Evolutionary conservation across 2,888 invertebrate species (phyloP).

Genomic region (Ormyrus rosae): DNA sequence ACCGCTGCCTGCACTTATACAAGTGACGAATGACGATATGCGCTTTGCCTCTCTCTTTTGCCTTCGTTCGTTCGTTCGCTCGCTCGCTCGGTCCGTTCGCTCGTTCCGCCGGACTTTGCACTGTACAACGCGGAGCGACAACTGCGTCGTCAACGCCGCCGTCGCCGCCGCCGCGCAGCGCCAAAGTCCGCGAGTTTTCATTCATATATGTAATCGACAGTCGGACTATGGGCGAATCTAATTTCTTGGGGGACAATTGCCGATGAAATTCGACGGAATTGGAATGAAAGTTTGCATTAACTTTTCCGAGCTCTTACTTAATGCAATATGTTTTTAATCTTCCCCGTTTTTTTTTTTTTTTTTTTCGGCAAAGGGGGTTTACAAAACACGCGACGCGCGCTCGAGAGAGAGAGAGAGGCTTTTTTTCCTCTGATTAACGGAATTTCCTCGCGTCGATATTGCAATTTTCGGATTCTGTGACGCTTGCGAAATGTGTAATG

Average conservation of each 20-base stretch:
- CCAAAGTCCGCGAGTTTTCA: slow-evolving; percentile 43
- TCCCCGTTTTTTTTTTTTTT: neutral
- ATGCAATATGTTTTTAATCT: slow-evolving; percentile 52
- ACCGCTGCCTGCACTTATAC: slow-evolving; percentile 49
- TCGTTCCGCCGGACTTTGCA: neutral
- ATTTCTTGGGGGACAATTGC: slow-evolving; percentile 50
- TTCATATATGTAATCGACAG: slow-evolving; percentile 54
- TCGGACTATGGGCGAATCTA: slow-evolving; percentile 39
- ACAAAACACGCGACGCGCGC: too few relatives aligned
- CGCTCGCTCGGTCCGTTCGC: neutral
- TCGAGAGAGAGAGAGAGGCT: too few relatives aligned
- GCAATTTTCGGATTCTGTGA: too few relatives aligned
- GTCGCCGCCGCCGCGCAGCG: neutral
- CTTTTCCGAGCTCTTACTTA: slow-evolving; percentile 22
- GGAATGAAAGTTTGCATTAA: slow-evolving; percentile 49
- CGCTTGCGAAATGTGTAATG: too few relatives aligned
- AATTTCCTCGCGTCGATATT: too few relatives aligned
- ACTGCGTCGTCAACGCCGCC: slow-evolving; percentile 16
- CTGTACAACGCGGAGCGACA: slow-evolving; percentile 25
- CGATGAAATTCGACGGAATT: slow-evolving; percentile 47
- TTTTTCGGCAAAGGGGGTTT: too few relatives aligned
- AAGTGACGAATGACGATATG: slow-evolving; percentile 58
- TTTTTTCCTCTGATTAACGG: too few relatives aligned
- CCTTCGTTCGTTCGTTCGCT: neutral
- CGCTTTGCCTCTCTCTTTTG: slow-evolving; percentile 30